Conservation (phyloP, 2,797 vertebrate species). For the Tympanoctomys barrerae region DNA sequence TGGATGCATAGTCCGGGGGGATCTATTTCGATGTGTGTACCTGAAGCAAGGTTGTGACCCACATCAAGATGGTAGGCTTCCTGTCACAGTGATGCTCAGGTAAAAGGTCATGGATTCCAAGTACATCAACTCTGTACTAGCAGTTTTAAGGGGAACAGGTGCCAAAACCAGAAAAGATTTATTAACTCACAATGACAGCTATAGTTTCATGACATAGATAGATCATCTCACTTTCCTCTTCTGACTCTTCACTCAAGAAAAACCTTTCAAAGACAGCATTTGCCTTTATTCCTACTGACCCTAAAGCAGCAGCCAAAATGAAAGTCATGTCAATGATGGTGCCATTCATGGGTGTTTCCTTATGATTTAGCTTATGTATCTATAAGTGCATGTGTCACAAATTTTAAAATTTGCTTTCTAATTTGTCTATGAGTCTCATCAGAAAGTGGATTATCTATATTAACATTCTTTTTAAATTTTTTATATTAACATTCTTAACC, state of each 20-base stretch:
- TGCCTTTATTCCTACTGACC: background rate
- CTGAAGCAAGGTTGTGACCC: background rate
- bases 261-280: background rate
- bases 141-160: background rate
- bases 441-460: background rate
- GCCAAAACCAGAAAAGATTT: background rate
- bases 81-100: fast-evolving
- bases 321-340: background rate
- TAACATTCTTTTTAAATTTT: background rate
- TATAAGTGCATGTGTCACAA: background rate
- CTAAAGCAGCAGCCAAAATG: background rate
- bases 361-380: background rate
- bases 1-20: background rate
- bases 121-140: background rate
- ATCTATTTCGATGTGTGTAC: fast-evolving
- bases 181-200: background rate
- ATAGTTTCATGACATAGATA: background rate
- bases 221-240: background rate
- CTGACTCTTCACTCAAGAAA: background rate
- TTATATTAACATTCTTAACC: background rate
- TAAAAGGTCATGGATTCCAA: no score
- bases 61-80: no score
- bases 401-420: background rate
- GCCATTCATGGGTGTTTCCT: background rate
- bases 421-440: background rate